Conservation (phyloP, 23 tunicate genomes). For the Diplosoma virens region DNA sequence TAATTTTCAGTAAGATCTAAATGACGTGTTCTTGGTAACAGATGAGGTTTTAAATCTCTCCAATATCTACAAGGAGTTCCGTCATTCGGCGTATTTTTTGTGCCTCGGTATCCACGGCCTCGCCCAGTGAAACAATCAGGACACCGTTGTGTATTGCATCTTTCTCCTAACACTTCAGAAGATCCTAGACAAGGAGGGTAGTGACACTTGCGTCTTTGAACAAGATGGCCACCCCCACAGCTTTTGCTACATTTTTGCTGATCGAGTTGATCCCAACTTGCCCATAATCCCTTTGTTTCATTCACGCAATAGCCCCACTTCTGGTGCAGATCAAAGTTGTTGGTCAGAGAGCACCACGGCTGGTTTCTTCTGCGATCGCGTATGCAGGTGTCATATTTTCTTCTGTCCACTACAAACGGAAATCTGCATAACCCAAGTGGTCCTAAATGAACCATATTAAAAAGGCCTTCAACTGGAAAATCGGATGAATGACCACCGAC, state of each 20-base stretch:
- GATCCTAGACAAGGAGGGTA: conserved; percentile 49
- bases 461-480: conserved; percentile 41
- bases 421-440: conserved; percentile 52
- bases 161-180: conserved; percentile 10
- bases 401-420: conserved; percentile 57
- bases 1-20: conserved; percentile 48
- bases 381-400: not conserved
- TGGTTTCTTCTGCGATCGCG: conserved; percentile 25
- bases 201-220: conserved; percentile 34
- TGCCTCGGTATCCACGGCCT: conserved; percentile 28
- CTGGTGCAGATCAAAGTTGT: conserved; percentile 64
- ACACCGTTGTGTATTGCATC: conserved; percentile 70
- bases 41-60: conserved; percentile 25
- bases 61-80: conserved; percentile 52
- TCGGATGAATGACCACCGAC: conserved; percentile 44
- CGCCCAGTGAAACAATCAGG: conserved; percentile 39
- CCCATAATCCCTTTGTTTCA: conserved; percentile 45
- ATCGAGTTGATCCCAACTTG: conserved; percentile 27
- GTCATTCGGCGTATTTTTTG: conserved; percentile 38
- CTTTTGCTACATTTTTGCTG: conserved; percentile 7
- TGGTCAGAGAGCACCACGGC: conserved; percentile 74
- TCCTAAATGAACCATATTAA: conserved; percentile 4
- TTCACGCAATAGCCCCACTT: conserved; percentile 78
- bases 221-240: conserved; percentile 52
- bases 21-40: not conserved